Evolutionary conservation across 2,888 invertebrate genomes (phyloP).

Genomic region (Toxonevra muliebris): DNA sequence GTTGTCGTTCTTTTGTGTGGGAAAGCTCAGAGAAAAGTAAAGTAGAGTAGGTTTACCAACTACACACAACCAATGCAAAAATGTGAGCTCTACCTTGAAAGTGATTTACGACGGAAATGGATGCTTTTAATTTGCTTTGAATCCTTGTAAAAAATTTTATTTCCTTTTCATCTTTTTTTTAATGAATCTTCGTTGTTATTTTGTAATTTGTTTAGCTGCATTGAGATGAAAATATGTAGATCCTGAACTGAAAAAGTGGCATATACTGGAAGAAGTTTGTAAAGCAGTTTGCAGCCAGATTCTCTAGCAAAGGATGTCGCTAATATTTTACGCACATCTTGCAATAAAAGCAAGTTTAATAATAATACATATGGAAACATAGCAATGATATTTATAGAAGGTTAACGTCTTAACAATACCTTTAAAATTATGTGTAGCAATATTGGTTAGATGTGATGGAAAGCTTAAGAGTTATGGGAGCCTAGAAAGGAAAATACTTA

Average conservation of each 20-base stretch:
- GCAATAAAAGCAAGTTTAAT: too few species aligned
- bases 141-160: constrained; percentile 47
- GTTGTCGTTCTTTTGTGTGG: constrained; percentile 34
- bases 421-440: too few species aligned
- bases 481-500: too few species aligned
- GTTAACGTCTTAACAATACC: too few species aligned
- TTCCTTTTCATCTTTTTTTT: constrained; percentile 11
- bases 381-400: too few species aligned
- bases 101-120: constrained; percentile 55
- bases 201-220: background rate
- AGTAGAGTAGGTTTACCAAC: background rate
- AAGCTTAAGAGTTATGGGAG: too few species aligned
- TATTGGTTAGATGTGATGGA: too few species aligned
- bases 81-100: constrained; percentile 38
- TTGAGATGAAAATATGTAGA: background rate
- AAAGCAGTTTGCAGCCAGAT: too few species aligned
- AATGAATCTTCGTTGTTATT: background rate
- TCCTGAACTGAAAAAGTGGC: too few species aligned
- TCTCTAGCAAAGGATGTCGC: background rate
- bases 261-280: too few species aligned
- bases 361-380: too few species aligned
- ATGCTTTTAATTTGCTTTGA: constrained; percentile 53
- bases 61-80: constrained; percentile 10
- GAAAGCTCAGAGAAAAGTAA: background rate
- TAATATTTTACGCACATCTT: too few species aligned